Evolutionary conservation across 2,113 vertebrate genomes (phyloP), one percentile per base, ranked within the genome.

Genomic region (Montifringilla adamsi): DNA sequence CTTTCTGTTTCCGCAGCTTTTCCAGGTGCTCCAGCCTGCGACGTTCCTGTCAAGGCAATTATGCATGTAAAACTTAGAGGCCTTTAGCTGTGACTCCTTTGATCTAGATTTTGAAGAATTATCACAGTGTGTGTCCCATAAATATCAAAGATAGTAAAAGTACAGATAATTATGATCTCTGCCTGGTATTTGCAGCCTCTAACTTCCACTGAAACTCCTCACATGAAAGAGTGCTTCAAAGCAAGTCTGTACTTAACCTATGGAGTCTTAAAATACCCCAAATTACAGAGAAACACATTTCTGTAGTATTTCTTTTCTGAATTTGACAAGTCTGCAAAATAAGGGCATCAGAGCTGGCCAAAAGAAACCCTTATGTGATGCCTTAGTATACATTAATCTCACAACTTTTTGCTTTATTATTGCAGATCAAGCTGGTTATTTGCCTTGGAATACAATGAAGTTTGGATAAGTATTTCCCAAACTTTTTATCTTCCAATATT

Each of bases 21-120:
- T 98, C 96, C 89, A 94, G 96, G 89, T 99, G 98, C 95, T 99
- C 98, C 6, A 79, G 90, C 90, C 98, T 98, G 43, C 99, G 98
- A 13, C 97, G 97, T 33, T 98, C 97, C 99, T 99, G 94, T 50
- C 66, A 89, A 89, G 59, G 73, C 46, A 62, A 46, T 47, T 66
- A 41, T 41, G 28, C 17, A 44, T 14, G 7, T 76, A 52, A 78
- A 92, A 79, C 37, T 64, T 64, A 24, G 49, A 89, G 39, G 23
- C 41, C 37, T 24, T 49, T 28, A 35, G n/a, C 37, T 12, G 24
- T 24, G 22, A 44, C 2, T 35, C 12, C 27, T 69, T 91, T 68
- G 37, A 81, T 68, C 30, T 43, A 88, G 26, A n/a, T 49, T 69
- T 56, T 20, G 37, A 60, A 72, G 21, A 93, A 73, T 39, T 20